Conservation (phyloP, 2,888 invertebrate species). For the Pyralis farinalis region DNA sequence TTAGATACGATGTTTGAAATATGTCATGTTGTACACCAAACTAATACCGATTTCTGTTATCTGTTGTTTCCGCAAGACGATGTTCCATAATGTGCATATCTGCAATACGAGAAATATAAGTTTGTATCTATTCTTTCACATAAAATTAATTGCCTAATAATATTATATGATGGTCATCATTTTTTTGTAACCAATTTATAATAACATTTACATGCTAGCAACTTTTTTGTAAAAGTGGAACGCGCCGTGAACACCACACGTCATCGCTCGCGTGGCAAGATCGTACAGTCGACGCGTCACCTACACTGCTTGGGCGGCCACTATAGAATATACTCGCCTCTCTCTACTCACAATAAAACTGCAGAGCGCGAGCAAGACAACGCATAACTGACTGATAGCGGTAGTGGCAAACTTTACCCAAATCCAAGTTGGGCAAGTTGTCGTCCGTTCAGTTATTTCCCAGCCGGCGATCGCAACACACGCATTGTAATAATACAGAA, state of each 20-base stretch:
- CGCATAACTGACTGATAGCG: slow-evolving; percentile 19
- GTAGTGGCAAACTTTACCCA: slow-evolving; percentile 53
- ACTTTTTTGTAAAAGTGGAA: slow-evolving; percentile 58
- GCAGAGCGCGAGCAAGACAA: slow-evolving; percentile 26
- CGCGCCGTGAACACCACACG: slow-evolving; percentile 52
- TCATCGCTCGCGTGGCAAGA: slow-evolving; percentile 65
- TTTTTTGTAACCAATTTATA: background rate
- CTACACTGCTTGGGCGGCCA: slow-evolving; percentile 12
- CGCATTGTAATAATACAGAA: slow-evolving; percentile 31
- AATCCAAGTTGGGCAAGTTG: slow-evolving; percentile 54
- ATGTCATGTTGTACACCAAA: too few species aligned
- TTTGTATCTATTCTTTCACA: too few species aligned
- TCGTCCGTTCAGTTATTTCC: slow-evolving; percentile 49
- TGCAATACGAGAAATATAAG: too few species aligned
- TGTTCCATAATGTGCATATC: too few species aligned
- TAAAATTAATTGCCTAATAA: too few species aligned
- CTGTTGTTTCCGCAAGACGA: too few species aligned
- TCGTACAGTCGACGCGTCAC: slow-evolving; percentile 51
- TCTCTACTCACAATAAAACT: slow-evolving; percentile 21
- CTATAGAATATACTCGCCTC: slow-evolving; percentile 34
- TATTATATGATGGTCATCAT: background rate
- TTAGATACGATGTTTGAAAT: too few species aligned
- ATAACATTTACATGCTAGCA: slow-evolving; percentile 35
- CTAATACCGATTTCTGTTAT: too few species aligned
- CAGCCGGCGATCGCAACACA: slow-evolving; percentile 35